Evolutionary conservation across 2,888 invertebrate genomes (phyloP).

Genomic region (Harpagoxenus sublaevis): DNA sequence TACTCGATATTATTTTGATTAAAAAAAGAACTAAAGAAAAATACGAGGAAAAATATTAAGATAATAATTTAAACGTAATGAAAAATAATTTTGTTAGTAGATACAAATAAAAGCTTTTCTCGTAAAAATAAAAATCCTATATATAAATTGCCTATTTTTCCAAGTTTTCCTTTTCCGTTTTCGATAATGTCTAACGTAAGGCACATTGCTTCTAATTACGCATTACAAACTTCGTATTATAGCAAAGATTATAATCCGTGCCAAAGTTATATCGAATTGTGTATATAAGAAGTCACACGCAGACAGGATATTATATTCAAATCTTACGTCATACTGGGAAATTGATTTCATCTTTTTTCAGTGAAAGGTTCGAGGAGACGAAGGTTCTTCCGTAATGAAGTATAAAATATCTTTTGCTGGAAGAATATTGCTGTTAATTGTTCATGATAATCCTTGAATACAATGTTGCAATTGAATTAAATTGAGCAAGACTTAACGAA

Average conservation of each 20-base stretch:
- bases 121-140: not conserved
- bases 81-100: not conserved
- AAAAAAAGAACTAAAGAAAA: no score
- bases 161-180: not conserved
- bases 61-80: not conserved
- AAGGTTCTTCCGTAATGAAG: conserved; percentile 71
- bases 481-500: not conserved
- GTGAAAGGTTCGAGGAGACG: conserved; percentile 60
- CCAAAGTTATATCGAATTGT: conserved; percentile 67
- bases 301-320: conserved; percentile 63
- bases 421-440: conserved; percentile 22
- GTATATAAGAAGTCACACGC: conserved; percentile 14
- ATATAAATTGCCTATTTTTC: not conserved
- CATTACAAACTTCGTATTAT: conserved; percentile 56
- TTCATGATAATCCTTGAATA: not conserved
- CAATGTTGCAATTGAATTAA: conserved; percentile 4
- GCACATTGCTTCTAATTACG: conserved; percentile 11
- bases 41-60: not conserved
- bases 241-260: conserved; percentile 59
- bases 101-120: not conserved
- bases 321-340: conserved; percentile 71
- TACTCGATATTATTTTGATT: not conserved
- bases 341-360: conserved; percentile 72
- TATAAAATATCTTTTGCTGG: conserved; percentile 63
- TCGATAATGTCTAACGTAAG: not conserved